A percentile compares a stretch with the other conserved stretches of the same genome.
These are phyloP conservation scores for Tenrec ecaudatus DNA, from an alignment of 2,113 vertebrate genomes.

Conservation along the genomic window DNA sequence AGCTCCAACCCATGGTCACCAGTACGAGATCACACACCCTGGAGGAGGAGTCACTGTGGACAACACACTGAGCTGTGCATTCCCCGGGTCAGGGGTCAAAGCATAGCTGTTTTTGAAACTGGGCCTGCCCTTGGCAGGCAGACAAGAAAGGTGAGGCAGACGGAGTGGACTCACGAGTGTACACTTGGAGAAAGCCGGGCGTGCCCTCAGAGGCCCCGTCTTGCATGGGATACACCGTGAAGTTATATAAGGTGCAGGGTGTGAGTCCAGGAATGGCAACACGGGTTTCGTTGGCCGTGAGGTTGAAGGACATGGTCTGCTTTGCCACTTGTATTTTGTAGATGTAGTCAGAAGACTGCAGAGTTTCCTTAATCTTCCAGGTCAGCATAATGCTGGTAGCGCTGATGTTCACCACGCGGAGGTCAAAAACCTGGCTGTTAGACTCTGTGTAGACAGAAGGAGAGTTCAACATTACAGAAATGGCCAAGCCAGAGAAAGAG, in stretches of 20 bases:
- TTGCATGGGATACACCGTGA: background rate
- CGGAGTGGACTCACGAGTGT: constrained; percentile 71
- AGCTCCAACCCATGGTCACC: background rate
- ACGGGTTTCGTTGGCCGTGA: background rate
- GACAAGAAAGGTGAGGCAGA: background rate
- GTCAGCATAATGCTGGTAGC: constrained; percentile 62
- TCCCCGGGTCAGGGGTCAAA: background rate
- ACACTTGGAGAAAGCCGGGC: constrained; percentile 39
- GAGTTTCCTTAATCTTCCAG: constrained; percentile 75
- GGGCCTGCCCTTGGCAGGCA: background rate
- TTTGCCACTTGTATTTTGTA: constrained; percentile 37
- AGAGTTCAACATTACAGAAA: background rate
- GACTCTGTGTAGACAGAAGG: constrained; percentile 60
- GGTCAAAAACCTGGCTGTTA: background rate
- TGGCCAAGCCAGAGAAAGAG: background rate
- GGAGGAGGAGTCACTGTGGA: background rate
- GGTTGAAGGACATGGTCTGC: fast-evolving
- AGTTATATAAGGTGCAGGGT: constrained; percentile 46
- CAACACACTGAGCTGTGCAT: too few species aligned
- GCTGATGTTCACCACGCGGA: background rate
- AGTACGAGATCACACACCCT: fast-evolving
- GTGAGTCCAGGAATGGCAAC: background rate
- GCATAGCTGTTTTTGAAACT: background rate
- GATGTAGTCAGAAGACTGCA: background rate
- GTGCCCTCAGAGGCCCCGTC: fast-evolving